Conservation (phyloP, 2,113 vertebrate species). For the Fukomys damarensis region DNA sequence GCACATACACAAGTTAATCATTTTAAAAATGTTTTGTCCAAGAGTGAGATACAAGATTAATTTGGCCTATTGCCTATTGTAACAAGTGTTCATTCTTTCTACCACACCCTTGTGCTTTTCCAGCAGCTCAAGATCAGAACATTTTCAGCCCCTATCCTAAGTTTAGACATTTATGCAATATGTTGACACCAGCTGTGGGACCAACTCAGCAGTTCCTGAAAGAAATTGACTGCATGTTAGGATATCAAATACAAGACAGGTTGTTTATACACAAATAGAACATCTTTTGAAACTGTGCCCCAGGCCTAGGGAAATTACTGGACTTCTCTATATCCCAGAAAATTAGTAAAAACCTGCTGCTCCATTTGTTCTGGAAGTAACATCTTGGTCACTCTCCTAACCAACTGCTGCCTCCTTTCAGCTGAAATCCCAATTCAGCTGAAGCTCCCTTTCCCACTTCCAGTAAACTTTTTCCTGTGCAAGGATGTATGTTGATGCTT, state of each 20-base stretch:
- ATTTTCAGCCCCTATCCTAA: not conserved
- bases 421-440: no score
- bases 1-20: not conserved
- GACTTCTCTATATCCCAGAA: not conserved
- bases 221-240: not conserved
- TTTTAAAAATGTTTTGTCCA: not conserved
- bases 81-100: not conserved
- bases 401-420: not conserved
- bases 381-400: not conserved
- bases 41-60: not conserved
- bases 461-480: not conserved
- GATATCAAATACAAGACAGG: not conserved
- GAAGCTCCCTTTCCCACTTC: not conserved
- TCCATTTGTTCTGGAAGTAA: not conserved
- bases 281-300: not conserved
- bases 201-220: not conserved
- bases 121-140: not conserved
- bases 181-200: not conserved
- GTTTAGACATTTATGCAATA: not conserved
- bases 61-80: not conserved
- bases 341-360: not conserved
- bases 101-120: not conserved
- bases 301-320: not conserved
- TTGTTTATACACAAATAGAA: not conserved
- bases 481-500: not conserved